Evolutionary conservation across 2,113 vertebrate genomes (phyloP), one percentile per base, ranked within the genome.

Genomic region (Nothocercus nigrocapillus): DNA sequence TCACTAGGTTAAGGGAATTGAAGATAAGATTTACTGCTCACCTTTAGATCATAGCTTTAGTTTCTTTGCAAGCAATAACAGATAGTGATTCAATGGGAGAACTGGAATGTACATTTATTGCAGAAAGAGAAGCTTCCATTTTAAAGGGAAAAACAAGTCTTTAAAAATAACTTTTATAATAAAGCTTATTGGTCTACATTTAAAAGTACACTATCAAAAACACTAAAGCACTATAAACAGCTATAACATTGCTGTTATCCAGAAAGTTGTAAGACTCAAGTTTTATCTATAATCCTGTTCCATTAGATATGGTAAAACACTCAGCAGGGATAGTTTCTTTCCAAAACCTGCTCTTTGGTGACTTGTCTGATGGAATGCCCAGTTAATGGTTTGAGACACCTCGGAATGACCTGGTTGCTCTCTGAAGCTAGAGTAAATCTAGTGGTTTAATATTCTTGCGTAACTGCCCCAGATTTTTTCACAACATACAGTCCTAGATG

Each of bases 151-250:
- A 89, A 85, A 34, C 45, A 4, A 7, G 17, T 73, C 78, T 80
- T 66, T 11, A 90, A 63, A 92, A 81, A 45, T 17, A 87, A 69
- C 36, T 93, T 88, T 51, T 83, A 47, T 64, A 87, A 87, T 36
- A 83, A 51, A 89, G 28, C 16, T 28, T 83, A 63, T 51, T 90
- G 30, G 9, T 32, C 7, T 30, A 83, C 61, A 67, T 82, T 81
- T 88, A 76, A 92, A 76, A 94, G 40, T 40, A 92, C 40, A 64
- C 54, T 89, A 34, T 85, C 34, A 89, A 90, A 93, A 53, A 32
- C 82, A 77, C 88, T 89, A 90, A 93, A 53, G 34, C 84, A 77
- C 88, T 89, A 73, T 34, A 45, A 93, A 67, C 11, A 67, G 22
- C 81, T 68, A 13, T 70, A 85, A 79, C 14, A 49, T 68, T 82